Percentiles rank a stretch among this genome's conserved stretches.
These are phyloP conservation scores for Corythornis madagascariensis DNA, from an alignment of 2,113 vertebrate genomes.

Conservation along the genomic window DNA sequence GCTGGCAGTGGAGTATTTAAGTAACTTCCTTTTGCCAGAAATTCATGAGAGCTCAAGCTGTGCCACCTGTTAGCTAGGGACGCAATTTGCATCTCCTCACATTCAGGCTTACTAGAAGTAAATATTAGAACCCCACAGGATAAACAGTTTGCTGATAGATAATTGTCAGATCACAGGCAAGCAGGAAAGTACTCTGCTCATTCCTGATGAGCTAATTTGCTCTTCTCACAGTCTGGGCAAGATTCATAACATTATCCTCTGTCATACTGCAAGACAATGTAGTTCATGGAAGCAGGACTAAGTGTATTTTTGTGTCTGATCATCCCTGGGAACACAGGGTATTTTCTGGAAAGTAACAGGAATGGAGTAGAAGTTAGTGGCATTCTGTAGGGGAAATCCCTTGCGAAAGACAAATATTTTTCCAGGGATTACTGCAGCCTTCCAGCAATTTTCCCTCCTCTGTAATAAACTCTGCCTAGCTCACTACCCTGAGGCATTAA, in stretches of 20 bases:
- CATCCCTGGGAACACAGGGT: not conserved
- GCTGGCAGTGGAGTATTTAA: not conserved
- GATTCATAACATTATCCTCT: not conserved
- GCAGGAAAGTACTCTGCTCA: not conserved
- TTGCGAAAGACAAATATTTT: conserved; percentile 4
- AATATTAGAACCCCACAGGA: conserved; percentile 37
- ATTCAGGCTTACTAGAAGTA: not conserved
- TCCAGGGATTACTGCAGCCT: not conserved
- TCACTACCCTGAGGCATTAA: not conserved
- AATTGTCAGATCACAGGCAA: not conserved
- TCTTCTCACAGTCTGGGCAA: not conserved
- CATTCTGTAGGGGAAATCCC: not conserved
- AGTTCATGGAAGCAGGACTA: not conserved
- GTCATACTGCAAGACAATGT: not conserved
- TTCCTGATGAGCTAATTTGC: not conserved
- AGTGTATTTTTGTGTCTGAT: not conserved
- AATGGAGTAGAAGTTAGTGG: not conserved
- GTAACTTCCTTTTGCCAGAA: conserved; percentile 34
- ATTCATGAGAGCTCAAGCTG: conserved; percentile 6
- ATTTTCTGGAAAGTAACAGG: not conserved
- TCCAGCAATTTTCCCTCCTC: not conserved
- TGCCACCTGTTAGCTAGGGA: conserved; percentile 31
- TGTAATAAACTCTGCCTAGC: not conserved
- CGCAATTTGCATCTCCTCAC: conserved; percentile 17
- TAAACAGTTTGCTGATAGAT: conserved; percentile 18